phyloP scores from a whole-genome alignment of 2,113 vertebrate genomes.

The Elanus axillaris region DNA sequence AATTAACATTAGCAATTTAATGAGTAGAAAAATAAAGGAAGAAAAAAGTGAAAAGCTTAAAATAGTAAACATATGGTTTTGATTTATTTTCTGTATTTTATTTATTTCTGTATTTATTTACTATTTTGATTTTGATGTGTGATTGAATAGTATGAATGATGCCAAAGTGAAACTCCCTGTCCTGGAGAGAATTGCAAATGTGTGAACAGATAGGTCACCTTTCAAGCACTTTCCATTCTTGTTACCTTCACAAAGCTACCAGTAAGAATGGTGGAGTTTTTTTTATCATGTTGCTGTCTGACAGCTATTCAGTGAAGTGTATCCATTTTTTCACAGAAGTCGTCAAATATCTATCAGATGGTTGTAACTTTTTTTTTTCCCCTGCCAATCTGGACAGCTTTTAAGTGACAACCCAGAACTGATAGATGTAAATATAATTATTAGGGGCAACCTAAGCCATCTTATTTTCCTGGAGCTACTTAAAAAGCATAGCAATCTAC shows the following conservation, averaged over 20 bases:
- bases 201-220: not conserved
- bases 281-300: not conserved
- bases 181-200: not conserved
- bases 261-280: not conserved
- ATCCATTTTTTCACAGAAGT: not conserved
- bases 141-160: not conserved
- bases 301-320: slow-evolving; percentile 34
- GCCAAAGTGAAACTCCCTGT: not conserved
- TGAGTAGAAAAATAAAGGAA: not conserved
- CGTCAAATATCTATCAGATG: not conserved
- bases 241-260: not conserved
- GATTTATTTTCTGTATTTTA: not conserved
- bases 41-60: not conserved
- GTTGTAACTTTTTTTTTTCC: not conserved
- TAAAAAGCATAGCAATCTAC: not conserved
- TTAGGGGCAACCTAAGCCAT: not conserved
- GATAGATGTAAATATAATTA: slow-evolving; percentile 9
- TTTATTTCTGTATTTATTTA: not conserved
- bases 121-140: not conserved
- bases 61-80: not conserved
- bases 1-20: not conserved
- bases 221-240: not conserved
- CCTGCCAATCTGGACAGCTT: not conserved
- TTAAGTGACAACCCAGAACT: not conserved
- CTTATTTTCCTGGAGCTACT: not conserved